A percentile compares a stretch with the other conserved stretches of the same genome.
phyloP scores from a whole-genome alignment of 2,888 invertebrate genomes.

The Odontothrips loti region DNA sequence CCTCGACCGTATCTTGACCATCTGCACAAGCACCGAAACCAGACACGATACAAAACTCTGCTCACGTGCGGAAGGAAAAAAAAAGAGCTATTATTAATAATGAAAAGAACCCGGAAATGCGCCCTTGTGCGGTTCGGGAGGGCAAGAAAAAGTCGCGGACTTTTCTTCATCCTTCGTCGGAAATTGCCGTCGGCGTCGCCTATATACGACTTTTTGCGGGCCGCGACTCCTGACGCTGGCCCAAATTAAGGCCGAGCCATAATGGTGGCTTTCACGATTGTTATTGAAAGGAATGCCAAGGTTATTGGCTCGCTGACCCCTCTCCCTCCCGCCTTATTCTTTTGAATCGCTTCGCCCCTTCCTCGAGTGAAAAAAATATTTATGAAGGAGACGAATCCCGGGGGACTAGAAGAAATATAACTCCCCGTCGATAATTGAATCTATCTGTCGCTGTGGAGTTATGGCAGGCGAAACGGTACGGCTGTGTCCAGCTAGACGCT shows the following conservation, averaged over 20 bases:
- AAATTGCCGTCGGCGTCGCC: no score
- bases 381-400: not conserved
- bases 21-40: no score
- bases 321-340: not conserved
- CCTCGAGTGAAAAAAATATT: not conserved
- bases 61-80: no score
- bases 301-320: not conserved
- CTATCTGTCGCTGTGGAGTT: not conserved
- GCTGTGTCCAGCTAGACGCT: no score
- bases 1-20: no score
- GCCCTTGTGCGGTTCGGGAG: no score
- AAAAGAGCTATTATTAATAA: no score
- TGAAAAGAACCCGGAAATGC: no score
- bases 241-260: slow-evolving; percentile 5
- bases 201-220: no score
- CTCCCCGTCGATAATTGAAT: slow-evolving; percentile 2
- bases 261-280: not conserved
- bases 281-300: slow-evolving; percentile 20
- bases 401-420: not conserved
- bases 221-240: not conserved
- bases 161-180: no score
- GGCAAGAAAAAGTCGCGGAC: no score
- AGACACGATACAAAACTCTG: no score
- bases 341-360: not conserved
- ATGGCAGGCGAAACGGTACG: not conserved